These are phyloP conservation scores for Papilio helenus DNA, from an alignment of 1,140 invertebrate genomes.

Conservation along the genomic window DNA sequence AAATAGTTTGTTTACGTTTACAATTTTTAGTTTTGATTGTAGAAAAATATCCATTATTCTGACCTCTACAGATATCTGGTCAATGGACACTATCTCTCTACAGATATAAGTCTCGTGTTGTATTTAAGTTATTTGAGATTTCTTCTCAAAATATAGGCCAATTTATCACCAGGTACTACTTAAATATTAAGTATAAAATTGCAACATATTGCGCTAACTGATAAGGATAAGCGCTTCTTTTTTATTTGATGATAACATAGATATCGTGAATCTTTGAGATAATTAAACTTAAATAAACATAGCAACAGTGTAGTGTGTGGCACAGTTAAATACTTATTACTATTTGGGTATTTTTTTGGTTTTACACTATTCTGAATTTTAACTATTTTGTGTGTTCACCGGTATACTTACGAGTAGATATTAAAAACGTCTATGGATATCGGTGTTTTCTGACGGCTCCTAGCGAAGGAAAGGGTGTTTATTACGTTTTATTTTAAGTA, in stretches of 20 bases:
- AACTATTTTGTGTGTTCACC: background rate
- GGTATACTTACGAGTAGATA: background rate
- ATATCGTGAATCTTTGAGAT: background rate
- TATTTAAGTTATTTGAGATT: background rate
- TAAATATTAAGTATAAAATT: background rate
- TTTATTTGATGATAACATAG: background rate
- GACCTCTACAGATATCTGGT: background rate
- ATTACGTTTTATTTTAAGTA: background rate
- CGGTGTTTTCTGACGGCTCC: background rate
- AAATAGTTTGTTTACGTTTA: background rate
- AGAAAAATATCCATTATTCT: background rate
- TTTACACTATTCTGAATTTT: background rate
- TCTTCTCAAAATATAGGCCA: background rate
- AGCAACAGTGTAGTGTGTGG: background rate
- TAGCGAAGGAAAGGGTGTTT: background rate
- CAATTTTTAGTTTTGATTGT: background rate
- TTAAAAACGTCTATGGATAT: background rate
- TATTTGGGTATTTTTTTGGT: background rate
- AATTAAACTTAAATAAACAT: background rate
- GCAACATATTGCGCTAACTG: background rate
- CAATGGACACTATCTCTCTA: no score
- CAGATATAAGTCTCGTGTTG: no score
- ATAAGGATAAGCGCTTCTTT: background rate
- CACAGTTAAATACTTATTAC: background rate
- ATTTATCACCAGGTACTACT: background rate